A percentile compares a stretch with the other conserved stretches of the same genome.
Evolutionary conservation across 1,140 invertebrate genomes (phyloP).

Genomic region (Thrips palmi): DNA sequence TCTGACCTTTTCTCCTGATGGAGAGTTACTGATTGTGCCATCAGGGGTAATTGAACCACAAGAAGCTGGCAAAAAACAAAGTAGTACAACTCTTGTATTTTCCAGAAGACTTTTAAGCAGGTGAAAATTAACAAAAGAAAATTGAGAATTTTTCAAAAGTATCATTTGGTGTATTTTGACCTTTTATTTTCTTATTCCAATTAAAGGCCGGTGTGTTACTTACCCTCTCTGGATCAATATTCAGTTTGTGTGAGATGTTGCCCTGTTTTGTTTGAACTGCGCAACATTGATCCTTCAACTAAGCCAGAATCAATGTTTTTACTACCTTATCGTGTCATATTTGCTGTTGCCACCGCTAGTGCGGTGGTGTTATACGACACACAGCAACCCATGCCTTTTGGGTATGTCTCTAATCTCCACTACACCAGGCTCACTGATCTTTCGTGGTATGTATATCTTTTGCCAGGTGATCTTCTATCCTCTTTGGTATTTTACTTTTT

Average conservation of each 20-base stretch:
- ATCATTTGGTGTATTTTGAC: neutral
- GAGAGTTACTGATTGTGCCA: slow-evolving; percentile 69
- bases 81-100: slow-evolving; percentile 66
- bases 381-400: slow-evolving; percentile 71
- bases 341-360: slow-evolving; percentile 76
- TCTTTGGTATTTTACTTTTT: slow-evolving; percentile 2
- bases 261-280: slow-evolving; percentile 51
- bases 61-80: slow-evolving; percentile 32
- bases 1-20: slow-evolving; percentile 75
- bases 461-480: slow-evolving; percentile 2
- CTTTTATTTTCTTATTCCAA: slow-evolving; percentile 2
- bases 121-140: too few species aligned
- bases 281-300: slow-evolving; percentile 29
- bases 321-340: slow-evolving; percentile 68
- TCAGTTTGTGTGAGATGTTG: slow-evolving; percentile 68
- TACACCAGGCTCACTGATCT: slow-evolving; percentile 84
- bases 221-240: slow-evolving; percentile 60
- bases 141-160: too few species aligned
- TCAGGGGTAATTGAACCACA: slow-evolving; percentile 48
- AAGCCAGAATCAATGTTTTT: slow-evolving; percentile 34
- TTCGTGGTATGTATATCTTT: slow-evolving; percentile 43
- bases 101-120: slow-evolving; percentile 48
- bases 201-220: slow-evolving; percentile 55
- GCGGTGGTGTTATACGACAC: slow-evolving; percentile 82
- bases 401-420: slow-evolving; percentile 76